Conservation (phyloP, 2,888 invertebrate genomes). For the Synergus gifuensis region DNA sequence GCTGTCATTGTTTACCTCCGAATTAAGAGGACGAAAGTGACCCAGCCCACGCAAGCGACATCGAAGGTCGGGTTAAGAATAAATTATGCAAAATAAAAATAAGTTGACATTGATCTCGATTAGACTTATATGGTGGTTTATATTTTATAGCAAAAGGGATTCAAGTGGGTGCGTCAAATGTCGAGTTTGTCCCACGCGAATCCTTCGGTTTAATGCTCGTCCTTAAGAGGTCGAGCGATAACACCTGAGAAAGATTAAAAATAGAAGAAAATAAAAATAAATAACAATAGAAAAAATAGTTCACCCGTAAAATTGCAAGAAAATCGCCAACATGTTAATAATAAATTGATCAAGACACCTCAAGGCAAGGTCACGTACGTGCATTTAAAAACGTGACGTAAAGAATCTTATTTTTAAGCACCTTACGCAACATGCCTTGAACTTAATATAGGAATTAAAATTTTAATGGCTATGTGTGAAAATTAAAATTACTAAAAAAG, state of each 20-base stretch:
- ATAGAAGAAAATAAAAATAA: background rate
- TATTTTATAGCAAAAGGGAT: slow-evolving; percentile 46
- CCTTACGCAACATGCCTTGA: slow-evolving; percentile 4
- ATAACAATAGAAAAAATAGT: background rate
- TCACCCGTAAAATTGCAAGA: slow-evolving; percentile 1
- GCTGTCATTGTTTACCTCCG: background rate
- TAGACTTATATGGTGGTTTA: slow-evolving; percentile 52
- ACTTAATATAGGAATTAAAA: background rate
- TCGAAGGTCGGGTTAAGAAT: slow-evolving; percentile 40
- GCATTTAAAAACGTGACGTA: slow-evolving; percentile 28
- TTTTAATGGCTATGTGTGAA: background rate
- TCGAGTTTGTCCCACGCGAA: slow-evolving; percentile 46
- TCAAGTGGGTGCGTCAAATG: slow-evolving; percentile 52
- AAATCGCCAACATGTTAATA: slow-evolving; percentile 16
- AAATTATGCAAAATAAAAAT: slow-evolving; percentile 51
- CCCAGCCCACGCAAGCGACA: background rate
- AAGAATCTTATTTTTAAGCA: slow-evolving; percentile 21
- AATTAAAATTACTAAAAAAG: background rate
- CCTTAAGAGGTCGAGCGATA: background rate
- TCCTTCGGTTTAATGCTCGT: slow-evolving; percentile 31
- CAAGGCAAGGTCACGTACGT: slow-evolving; percentile 26
- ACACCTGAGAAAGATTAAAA: background rate
- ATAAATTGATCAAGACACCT: slow-evolving; percentile 20
- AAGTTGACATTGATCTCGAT: slow-evolving; percentile 62
- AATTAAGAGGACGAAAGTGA: slow-evolving; percentile 15